Evolutionary conservation across 2,888 invertebrate genomes (phyloP).

Genomic region (Drosophila birchii): DNA sequence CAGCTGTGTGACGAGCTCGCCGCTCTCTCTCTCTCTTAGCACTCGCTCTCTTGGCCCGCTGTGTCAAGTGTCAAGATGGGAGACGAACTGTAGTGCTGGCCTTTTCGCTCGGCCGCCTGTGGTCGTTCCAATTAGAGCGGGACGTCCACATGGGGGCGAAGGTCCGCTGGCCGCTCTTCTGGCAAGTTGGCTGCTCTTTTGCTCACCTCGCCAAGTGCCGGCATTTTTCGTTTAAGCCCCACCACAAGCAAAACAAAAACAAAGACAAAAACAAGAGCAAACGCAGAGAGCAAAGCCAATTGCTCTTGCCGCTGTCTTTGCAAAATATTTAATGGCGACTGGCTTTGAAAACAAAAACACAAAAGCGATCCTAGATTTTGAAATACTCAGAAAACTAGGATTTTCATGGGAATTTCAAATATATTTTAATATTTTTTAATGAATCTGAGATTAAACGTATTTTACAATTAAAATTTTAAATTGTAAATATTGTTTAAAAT

Average conservation of each 20-base stretch:
- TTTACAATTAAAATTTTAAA: no score
- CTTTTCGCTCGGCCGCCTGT: conserved; percentile 43
- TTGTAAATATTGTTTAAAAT: background rate
- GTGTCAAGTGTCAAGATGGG: conserved; percentile 56
- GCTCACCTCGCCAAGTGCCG: conserved; percentile 54
- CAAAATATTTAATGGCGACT: conserved; percentile 62
- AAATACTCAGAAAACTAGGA: background rate
- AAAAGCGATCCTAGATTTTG: conserved; percentile 8
- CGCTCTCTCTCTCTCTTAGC: conserved; percentile 31
- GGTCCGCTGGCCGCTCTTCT: conserved; percentile 1
- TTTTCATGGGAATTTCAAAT: no score
- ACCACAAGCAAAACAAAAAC: conserved; percentile 39
- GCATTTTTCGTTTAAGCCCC: conserved; percentile 67
- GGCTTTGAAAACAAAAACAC: conserved; percentile 29
- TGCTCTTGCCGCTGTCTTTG: conserved; percentile 50
- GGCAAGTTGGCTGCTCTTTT: conserved; percentile 2
- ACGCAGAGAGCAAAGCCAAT: conserved; percentile 32
- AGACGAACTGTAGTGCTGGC: conserved; percentile 17
- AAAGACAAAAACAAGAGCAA: conserved; percentile 48
- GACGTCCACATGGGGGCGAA: conserved; percentile 44
- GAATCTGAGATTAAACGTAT: no score
- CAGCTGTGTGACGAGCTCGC: conserved; percentile 38
- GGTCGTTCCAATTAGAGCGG: conserved; percentile 46
- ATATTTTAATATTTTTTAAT: no score
- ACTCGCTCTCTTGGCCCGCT: conserved; percentile 22